A percentile compares a stretch with the other conserved stretches of the same genome.
Conservation (phyloP, 2,888 invertebrate species). For the Tipula lateralis region DNA sequence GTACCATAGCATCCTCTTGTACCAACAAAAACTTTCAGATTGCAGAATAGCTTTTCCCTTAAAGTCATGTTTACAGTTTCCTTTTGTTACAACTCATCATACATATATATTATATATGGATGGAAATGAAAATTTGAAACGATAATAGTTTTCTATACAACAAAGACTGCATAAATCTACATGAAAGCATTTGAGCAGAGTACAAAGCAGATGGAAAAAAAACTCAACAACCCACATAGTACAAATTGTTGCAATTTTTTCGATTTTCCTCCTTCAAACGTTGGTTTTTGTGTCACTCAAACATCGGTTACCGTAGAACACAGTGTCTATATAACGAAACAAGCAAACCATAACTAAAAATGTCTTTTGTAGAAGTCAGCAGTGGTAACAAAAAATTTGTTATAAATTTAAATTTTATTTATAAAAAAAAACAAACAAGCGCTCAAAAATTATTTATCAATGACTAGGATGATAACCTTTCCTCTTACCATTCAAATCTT, state of each 20-base stretch:
- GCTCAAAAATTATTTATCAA: not conserved
- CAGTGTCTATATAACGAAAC: not conserved
- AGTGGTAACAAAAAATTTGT: not conserved
- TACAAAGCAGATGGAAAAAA: not conserved
- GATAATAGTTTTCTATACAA: not conserved
- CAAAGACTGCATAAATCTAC: not conserved
- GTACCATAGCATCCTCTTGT: too few relatives aligned
- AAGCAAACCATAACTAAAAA: not conserved
- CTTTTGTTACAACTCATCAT: not conserved
- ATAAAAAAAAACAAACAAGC: not conserved
- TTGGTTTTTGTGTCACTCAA: not conserved
- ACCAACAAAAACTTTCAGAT: not conserved
- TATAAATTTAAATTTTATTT: not conserved
- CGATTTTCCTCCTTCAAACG: not conserved
- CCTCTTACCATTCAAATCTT: not conserved
- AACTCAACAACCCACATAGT: not conserved
- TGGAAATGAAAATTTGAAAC: not conserved
- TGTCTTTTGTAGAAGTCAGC: not conserved
- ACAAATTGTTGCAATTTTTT: not conserved
- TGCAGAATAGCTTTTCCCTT: not conserved
- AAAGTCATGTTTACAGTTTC: not conserved
- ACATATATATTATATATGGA: not conserved
- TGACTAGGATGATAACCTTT: conserved; percentile 19
- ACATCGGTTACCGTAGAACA: not conserved
- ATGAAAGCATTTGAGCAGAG: not conserved